Conservation (phyloP, 2,797 vertebrate species). For the Poeciliopsis turneri region DNA sequence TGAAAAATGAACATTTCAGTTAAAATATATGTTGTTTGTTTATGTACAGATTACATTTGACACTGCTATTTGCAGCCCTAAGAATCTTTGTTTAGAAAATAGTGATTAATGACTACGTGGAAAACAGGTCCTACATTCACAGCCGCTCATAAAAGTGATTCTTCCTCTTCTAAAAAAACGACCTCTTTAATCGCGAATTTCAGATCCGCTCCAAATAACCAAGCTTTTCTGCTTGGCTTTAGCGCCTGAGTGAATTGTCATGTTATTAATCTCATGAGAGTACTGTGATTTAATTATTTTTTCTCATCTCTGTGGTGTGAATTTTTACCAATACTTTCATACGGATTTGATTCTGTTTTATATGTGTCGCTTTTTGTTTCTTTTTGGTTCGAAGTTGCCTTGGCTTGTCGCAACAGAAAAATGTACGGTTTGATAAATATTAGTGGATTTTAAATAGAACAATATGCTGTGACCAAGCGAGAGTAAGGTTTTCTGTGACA, state of each 20-base stretch:
- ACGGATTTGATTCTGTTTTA: too few relatives aligned
- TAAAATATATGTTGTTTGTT: neutral
- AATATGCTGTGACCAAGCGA: neutral
- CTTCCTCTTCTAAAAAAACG: neutral
- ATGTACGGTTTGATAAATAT: neutral
- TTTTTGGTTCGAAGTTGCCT: too few relatives aligned
- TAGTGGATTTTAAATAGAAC: neutral
- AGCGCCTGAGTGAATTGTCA: neutral
- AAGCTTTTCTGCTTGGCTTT: neutral
- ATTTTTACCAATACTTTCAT: too few relatives aligned
- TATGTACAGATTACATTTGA: neutral
- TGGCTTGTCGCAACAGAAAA: neutral
- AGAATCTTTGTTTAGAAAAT: neutral
- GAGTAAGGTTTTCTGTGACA: neutral
- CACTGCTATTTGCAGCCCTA: neutral
- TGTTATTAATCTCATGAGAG: neutral
- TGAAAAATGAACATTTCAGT: neutral
- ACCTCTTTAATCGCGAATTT: neutral
- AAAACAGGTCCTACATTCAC: neutral
- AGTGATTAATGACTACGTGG: neutral
- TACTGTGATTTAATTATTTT: neutral
- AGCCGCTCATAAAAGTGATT: neutral
- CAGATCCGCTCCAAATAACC: neutral
- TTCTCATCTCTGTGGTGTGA: neutral
- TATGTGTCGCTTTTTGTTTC: too few relatives aligned